phyloP scores from a whole-genome alignment of 2,113 vertebrate genomes.

The Cyphomyrus discorhynchus region DNA sequence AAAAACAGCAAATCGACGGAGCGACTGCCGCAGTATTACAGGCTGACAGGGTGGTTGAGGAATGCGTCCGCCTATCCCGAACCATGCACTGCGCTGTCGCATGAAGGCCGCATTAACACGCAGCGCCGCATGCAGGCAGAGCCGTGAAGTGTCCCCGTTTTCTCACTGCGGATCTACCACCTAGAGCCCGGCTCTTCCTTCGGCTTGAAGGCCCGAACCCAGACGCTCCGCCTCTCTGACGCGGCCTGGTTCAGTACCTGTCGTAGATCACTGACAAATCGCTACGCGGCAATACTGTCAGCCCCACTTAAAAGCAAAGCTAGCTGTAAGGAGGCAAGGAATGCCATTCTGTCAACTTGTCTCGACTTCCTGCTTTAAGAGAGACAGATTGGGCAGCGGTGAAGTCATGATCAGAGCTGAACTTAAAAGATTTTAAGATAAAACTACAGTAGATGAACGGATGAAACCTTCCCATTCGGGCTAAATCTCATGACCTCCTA shows the following conservation, averaged over 20 bases:
- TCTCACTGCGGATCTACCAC: not conserved
- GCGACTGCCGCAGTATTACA: not conserved
- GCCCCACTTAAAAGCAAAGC: not conserved
- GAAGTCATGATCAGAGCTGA: not conserved
- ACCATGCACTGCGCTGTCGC: not conserved
- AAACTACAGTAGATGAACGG: not conserved
- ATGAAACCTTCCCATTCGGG: not conserved
- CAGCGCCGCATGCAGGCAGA: not conserved
- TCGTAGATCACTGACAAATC: not conserved
- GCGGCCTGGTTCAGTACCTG: not conserved
- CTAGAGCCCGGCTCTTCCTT: not conserved
- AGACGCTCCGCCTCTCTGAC: not conserved
- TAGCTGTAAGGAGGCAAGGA: not conserved
- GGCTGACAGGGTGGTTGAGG: not conserved
- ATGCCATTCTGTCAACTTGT: not conserved
- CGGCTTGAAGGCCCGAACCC: not conserved
- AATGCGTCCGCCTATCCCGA: not conserved
- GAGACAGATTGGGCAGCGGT: not conserved
- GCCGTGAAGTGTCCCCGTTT: not conserved
- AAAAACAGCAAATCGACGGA: conserved; percentile 23
- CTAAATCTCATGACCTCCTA: not conserved
- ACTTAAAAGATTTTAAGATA: not conserved
- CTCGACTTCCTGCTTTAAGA: not conserved
- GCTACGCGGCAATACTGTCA: not conserved
- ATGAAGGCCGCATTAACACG: not conserved